Conservation (phyloP, 2,888 invertebrate genomes). For the Ganaspis brasiliensis region DNA sequence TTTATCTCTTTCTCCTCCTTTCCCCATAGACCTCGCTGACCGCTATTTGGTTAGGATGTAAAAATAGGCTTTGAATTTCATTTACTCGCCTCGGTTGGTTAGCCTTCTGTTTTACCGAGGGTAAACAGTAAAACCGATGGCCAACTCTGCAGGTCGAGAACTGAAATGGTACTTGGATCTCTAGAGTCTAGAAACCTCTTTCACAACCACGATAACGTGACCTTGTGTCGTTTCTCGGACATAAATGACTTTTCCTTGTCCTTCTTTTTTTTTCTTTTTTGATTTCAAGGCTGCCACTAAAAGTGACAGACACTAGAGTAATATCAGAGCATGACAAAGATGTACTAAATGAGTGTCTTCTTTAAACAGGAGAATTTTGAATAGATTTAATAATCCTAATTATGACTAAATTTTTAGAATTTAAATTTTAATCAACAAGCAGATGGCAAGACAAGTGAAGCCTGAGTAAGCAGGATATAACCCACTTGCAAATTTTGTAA, state of each 20-base stretch:
- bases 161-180: slow-evolving; percentile 52
- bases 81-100: slow-evolving; percentile 64
- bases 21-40: slow-evolving; percentile 49
- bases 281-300: background rate
- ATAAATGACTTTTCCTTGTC: slow-evolving; percentile 3
- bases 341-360: background rate
- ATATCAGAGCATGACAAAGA: background rate
- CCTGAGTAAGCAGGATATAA: no score
- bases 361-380: background rate
- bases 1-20: slow-evolving; percentile 36
- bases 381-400: no score
- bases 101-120: slow-evolving; percentile 63
- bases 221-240: slow-evolving; percentile 48
- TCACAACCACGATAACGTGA: slow-evolving; percentile 60
- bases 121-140: slow-evolving; percentile 58
- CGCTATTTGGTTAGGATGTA: slow-evolving; percentile 75
- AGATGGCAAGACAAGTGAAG: no score
- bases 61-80: slow-evolving; percentile 76
- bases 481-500: no score
- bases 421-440: no score
- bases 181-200: slow-evolving; percentile 46
- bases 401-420: no score
- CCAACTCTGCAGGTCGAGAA: slow-evolving; percentile 45
- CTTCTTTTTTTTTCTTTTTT: background rate
- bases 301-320: slow-evolving; percentile 8